Evolutionary conservation across 2,888 invertebrate genomes (phyloP), one percentile per base, ranked within the genome.

Genomic region (Scaptomyza tumidula): DNA sequence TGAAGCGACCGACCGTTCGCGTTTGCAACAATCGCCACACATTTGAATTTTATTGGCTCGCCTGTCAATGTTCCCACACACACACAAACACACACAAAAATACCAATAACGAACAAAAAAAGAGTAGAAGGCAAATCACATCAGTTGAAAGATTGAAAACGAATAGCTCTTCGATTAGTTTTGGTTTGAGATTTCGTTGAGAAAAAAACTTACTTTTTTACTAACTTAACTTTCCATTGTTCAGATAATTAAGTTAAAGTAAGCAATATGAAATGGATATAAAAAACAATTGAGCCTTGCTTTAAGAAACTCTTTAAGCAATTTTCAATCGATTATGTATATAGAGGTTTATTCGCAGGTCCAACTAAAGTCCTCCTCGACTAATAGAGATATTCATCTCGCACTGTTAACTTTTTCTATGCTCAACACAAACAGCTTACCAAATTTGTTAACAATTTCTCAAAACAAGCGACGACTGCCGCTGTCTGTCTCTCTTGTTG

Each of bases 1-100:
- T 78, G 75, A 74, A 69, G 77, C 80, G 84, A 77, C 83, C 79
- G 77, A 77, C 83, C 79, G 77, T 83, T 69, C 86, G 86, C 66
- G 81, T 68, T 41, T 71, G 68, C 82, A 78, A 78, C 81, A 89
- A 88, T 87, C 87, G 87, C 86, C 89, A 77, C 85, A 79, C 90
- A 91, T 91, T 90, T 90, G 90, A 91, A 91, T 90, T 91, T 91
- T 91, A 91, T 91, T 91, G 90, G 85, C 86, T 89, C 67, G 79
- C 73, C 85, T 89, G 89, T 90, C 91, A 89, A 82, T 76, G 78
- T 50, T 70, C 75, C 62, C 71, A 70, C 73, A 80, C 59, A 41
- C 39, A 39, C 43, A 33, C 33, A 35, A 41, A 19, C 9, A 45
- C 29, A 29, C 49, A 39, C 41, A 46, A 35, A 27, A 16, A 58